Conservation (phyloP, 2,888 invertebrate species). For the Synergus umbraculus region DNA sequence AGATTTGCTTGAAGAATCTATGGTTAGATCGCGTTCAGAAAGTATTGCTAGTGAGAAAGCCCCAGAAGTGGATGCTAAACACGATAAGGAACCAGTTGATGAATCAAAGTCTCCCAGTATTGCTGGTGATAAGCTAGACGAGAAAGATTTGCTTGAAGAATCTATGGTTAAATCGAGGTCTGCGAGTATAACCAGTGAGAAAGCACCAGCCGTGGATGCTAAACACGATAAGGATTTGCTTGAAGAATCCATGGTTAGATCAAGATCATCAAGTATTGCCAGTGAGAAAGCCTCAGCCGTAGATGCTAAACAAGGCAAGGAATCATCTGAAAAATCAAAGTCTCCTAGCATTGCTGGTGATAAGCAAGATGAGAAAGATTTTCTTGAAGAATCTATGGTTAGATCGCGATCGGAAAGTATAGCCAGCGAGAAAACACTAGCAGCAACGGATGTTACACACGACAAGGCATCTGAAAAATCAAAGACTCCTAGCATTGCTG, state of each 20-base stretch:
- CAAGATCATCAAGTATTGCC: constrained; percentile 51
- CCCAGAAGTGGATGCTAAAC: too few relatives aligned
- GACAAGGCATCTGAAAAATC: neutral
- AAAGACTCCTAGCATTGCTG: too few relatives aligned
- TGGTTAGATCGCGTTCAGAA: too few relatives aligned
- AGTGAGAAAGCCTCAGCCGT: constrained; percentile 15
- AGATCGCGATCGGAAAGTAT: constrained; percentile 51
- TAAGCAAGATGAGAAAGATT: constrained; percentile 36
- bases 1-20: too few relatives aligned
- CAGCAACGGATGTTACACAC: neutral
- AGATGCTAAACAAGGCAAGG: neutral
- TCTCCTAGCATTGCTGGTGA: constrained; percentile 2
- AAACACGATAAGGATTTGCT: neutral
- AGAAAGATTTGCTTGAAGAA: constrained; percentile 45
- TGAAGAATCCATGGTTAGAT: constrained; percentile 44
- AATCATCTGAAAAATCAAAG: neutral
- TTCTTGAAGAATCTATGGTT: constrained; percentile 42
- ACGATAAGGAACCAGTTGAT: too few relatives aligned
- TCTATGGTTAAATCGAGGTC: constrained; percentile 16
- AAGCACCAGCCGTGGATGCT: too few relatives aligned
- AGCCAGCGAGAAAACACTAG: neutral
- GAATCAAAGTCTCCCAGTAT: too few relatives aligned
- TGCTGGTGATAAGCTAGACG: too few relatives aligned
- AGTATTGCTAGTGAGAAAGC: too few relatives aligned
- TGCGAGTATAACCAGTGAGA: too few relatives aligned